Evolutionary conservation across 2,113 vertebrate species (phyloP), one percentile per base, ranked within the genome.

Genomic region (Chionomys nivalis): DNA sequence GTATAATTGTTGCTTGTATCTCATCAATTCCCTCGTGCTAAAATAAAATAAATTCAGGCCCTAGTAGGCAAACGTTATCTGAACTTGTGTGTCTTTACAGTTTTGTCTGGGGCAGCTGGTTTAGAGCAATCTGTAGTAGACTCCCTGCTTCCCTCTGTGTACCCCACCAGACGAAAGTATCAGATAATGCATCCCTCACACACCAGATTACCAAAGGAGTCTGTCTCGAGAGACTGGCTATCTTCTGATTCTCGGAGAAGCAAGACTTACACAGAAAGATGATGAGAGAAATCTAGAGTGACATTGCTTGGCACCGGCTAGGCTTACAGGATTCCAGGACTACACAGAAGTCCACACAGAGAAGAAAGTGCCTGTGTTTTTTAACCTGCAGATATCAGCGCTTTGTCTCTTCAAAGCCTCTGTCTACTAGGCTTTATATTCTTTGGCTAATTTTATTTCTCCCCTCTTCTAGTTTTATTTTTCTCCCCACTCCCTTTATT

Each of bases 151-250:
- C 31, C 61, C 3, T 26, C 28, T 58, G 47, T 55, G 0, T 0
- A 3, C 17, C 11, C 2, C 36, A 4, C 16, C 1, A n/a, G 7
- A 4, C 36, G 4, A 23, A 5, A 55, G 11, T 4, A 55, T 63
- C 11, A 5, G 19, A 21, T 21, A 6, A 4, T 2, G 7, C 4
- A 2, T 0, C 0, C 24, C 47, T 16, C 44, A 23, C 19, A 4
- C 0, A 11, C 14, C 7, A n/a, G 13, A 26, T 52, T 9, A 24
- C 10, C 2, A 6, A 11, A 6, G 23, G 42, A 24, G 68, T 47
- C 66, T 55, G 21, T 61, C 65, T 31, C 4, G 42, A 70, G 68
- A 70, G 68, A 72, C 2, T 61, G 33, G 28, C 33, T 78, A 39
- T 17, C 1, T 9, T 36, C 17, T 47, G 3, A 21, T 72, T 31